Conservation (phyloP, 2,797 vertebrate species). For the Pseudochaenichthys georgianus region DNA sequence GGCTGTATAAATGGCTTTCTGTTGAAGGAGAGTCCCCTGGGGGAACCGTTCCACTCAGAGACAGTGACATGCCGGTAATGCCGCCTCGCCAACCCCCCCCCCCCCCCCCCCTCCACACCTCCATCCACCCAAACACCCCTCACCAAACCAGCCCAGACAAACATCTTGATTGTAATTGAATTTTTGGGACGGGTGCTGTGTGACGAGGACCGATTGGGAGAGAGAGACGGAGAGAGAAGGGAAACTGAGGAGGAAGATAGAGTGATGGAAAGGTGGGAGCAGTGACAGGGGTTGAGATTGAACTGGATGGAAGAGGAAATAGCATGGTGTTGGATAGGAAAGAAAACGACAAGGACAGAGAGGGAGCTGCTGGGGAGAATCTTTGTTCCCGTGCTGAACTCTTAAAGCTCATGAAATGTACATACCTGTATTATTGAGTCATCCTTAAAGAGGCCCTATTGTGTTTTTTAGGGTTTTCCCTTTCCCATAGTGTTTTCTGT, state of each 20-base stretch:
- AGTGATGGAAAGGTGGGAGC: conserved; percentile 62
- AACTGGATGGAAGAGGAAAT: conserved; percentile 74
- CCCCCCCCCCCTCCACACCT: conserved; percentile 17
- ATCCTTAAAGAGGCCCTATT: background rate
- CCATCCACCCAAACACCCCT: conserved; percentile 40
- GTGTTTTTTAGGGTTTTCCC: background rate
- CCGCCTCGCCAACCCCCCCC: conserved; percentile 28
- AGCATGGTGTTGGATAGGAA: conserved; percentile 55
- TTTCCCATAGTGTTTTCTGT: background rate
- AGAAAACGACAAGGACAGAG: conserved; percentile 56
- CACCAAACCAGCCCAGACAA: conserved; percentile 74
- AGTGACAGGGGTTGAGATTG: conserved; percentile 74
- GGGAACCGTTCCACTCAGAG: conserved; percentile 70
- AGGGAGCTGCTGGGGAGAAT: conserved; percentile 33
- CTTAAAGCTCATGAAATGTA: conserved; percentile 11
- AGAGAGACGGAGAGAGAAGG: conserved; percentile 17
- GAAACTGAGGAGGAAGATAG: conserved; percentile 57
- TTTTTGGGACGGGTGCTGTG: conserved; percentile 78
- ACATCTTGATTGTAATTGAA: conserved; percentile 87
- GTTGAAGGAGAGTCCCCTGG: conserved; percentile 64
- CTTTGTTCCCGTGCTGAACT: conserved; percentile 34
- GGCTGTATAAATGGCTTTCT: conserved; percentile 80
- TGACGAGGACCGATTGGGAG: conserved; percentile 63
- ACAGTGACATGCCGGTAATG: conserved; percentile 81
- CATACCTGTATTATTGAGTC: background rate